Base-by-base conservation (phyloP, 2,113 vertebrate genomes). In the Saguinus imperator region DNA sequence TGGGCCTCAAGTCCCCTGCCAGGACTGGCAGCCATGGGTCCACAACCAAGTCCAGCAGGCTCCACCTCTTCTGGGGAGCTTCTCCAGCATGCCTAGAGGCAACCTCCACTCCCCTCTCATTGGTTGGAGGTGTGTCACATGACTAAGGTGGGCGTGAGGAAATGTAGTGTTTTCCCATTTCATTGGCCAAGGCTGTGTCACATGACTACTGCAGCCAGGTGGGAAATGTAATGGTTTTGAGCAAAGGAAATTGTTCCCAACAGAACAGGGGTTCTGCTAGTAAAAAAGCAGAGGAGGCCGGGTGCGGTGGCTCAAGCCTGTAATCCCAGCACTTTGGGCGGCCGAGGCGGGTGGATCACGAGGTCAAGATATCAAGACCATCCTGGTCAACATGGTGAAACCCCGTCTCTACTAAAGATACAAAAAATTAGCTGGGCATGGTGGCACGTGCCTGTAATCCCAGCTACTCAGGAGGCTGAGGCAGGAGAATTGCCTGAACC, bases 21-120 rank as follows among this genome's bases (percentile, higher is more conserved):
- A 55, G 10, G 6, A 35, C 0, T 1, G 4, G 3, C 1, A 20
- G 50, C 3, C 0, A 4, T 3, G 5, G 11, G 9, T 9, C 61
- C 48, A 6, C 2, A 0, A 1, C 1, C 48, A 12, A 27, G 20
- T 8, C 66, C 37, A 10, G 25, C 5, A 52, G 45, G 27, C 21
- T 10, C 64, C 29, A 5, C 1, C 10, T 14, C 32, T 37, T 37
- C 29, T 2, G 0, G 11, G 25, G 14, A 88, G 11, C 9, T 66
- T 83, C 40, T 66, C 88, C 37, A 87, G 45, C 58, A 70, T 3
- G 8, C 23, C 20, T 37, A 17, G 32, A 1, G 7, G 82, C 43
- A 70, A 6, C 25, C 40, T 37, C 57, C 77, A 27, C 40, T 52
- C 48, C 32, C 10, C 35, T 43, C 18, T 82, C 55, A 89, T 81